These are phyloP conservation scores for Erithacus rubecula DNA, from an alignment of 2,797 vertebrate species.

Conservation along the genomic window DNA sequence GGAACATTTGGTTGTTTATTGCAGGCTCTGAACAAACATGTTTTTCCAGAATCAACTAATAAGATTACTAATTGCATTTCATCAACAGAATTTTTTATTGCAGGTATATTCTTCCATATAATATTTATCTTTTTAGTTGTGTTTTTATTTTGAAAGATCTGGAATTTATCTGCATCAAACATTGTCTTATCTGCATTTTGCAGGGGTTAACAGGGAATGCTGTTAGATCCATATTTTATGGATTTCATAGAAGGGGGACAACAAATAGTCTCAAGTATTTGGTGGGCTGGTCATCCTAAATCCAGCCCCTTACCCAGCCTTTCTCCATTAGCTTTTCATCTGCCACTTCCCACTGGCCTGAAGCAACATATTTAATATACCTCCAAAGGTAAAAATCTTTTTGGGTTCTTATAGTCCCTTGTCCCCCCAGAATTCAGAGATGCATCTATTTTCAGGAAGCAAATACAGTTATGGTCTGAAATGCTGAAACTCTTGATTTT, in stretches of 20 bases:
- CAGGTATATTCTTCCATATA: background rate
- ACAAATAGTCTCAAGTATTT: background rate
- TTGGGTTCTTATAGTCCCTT: background rate
- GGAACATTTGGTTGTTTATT: conserved; percentile 38
- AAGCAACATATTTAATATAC: background rate
- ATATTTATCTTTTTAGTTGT: background rate
- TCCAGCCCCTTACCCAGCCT: background rate
- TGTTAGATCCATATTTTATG: background rate
- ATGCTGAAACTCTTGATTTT: background rate
- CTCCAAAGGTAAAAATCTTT: background rate
- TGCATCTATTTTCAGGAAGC: background rate
- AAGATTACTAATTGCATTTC: background rate
- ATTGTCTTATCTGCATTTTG: background rate
- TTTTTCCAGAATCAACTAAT: conserved; percentile 7
- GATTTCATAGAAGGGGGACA: background rate
- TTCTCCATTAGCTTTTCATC: background rate
- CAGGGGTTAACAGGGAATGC: background rate
- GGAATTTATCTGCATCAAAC: background rate
- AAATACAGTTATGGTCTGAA: background rate
- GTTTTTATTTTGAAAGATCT: background rate
- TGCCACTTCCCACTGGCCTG: background rate
- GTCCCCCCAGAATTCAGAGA: background rate
- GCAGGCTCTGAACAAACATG: conserved; percentile 17
- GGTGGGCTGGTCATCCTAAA: background rate
- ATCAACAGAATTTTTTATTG: background rate